Conservation (phyloP, 1,140 invertebrate species). For the Drosophila prosaltans region DNA sequence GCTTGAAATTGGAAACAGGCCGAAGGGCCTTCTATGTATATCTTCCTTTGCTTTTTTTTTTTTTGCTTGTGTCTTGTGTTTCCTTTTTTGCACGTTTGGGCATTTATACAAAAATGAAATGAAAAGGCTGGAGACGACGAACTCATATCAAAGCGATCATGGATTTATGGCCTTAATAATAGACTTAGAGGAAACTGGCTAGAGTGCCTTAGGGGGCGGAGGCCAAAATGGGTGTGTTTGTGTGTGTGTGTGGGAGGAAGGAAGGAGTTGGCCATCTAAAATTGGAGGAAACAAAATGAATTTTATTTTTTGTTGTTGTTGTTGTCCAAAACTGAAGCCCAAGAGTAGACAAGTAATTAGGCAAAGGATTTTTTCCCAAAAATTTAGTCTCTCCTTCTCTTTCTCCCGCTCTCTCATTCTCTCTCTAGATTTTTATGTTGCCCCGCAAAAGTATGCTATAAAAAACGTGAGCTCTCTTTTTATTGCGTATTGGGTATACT, state of each 20-base stretch:
- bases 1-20: conserved; percentile 72
- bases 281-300: conserved; percentile 42
- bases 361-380: conserved; percentile 62
- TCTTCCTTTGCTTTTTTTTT: neutral
- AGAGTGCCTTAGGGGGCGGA: neutral
- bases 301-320: neutral
- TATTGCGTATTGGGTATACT: conserved; percentile 14
- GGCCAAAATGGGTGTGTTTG: neutral
- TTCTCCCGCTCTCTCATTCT: conserved; percentile 1
- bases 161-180: conserved; percentile 81
- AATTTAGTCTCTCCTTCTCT: conserved; percentile 1
- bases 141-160: conserved; percentile 81
- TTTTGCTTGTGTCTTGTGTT: neutral
- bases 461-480: conserved; percentile 52
- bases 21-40: conserved; percentile 28
- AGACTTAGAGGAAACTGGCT: conserved; percentile 38
- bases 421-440: conserved; percentile 28
- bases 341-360: conserved; percentile 77
- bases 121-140: conserved; percentile 41
- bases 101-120: conserved; percentile 66
- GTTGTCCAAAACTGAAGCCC: conserved; percentile 29
- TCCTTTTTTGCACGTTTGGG: conserved; percentile 63
- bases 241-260: conserved; percentile 10
- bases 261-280: conserved; percentile 35
- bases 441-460: conserved; percentile 44